Evolutionary conservation across 2,888 invertebrate genomes (phyloP), one percentile per base, ranked within the genome.

Genomic region (Ischnus inquisitorius): DNA sequence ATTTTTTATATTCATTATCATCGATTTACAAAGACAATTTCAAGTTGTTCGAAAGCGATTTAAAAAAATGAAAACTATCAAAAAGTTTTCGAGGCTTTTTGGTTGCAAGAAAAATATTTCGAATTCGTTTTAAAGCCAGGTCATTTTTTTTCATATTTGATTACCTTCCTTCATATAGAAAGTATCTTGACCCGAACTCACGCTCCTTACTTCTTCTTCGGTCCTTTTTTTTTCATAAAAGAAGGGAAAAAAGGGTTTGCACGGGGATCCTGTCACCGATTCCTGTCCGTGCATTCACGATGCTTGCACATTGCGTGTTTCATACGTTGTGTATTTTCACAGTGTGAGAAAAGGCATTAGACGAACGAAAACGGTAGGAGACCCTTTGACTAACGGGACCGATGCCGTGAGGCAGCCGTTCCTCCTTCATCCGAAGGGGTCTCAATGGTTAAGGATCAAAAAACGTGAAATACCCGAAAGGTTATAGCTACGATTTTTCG

Each of bases 341-440:
- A 88, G 89, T 91, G 91, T 91, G 91, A 91, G 92, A 92, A 90
- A 91, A 91, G 60, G 90, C 88, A 92, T 92, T 92, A 91, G 90
- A 88, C 85, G 88, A 87, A 89, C 88, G 88, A 87, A n/a, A 34
- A 87, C 81, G 85, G 60, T 60, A 60, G 83, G 87, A 89, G 84
- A 88, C 91, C 90, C 91, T 90, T 90, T 85, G 89, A 92, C 92
- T 91, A 92, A 91, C 90, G 91, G 89, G 77, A 83, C 87, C 67
- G 86, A 51, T 67, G 74, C 86, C 88, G 86, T 83, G 85, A 67
- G 57, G 79, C 81, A 84, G 80, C 80, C 83, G 77, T 78, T 80
- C 80, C 84, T 84, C 81, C 84, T 84, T 81, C 84, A 75, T 75
- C 78, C 83, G 81, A 87, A 87, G 89, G 90, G 90, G 60, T 60